Evolutionary conservation across 2,797 vertebrate genomes (phyloP).

Genomic region (Halcyon chelicuti): DNA sequence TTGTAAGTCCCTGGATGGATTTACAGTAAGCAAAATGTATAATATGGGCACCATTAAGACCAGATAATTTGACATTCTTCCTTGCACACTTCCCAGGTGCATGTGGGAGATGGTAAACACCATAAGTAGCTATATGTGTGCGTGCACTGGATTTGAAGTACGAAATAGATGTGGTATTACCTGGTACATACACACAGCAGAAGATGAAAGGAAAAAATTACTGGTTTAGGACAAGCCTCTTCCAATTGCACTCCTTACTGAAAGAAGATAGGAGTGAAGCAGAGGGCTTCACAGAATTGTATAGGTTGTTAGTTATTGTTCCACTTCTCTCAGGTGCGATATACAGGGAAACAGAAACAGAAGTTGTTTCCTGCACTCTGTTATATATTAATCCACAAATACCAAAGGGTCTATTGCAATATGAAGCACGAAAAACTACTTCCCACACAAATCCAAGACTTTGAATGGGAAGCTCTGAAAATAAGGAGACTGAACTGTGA

Average conservation of each 20-base stretch:
- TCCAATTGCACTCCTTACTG: not conserved
- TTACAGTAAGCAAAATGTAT: not conserved
- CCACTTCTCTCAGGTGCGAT: not conserved
- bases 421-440: not conserved
- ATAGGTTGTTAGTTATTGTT: not conserved
- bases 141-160: not conserved
- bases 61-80: not conserved
- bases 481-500: not conserved
- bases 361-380: not conserved
- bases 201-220: not conserved
- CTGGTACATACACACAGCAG: not conserved
- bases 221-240: not conserved
- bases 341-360: not conserved
- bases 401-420: not conserved
- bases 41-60: not conserved
- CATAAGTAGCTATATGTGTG: not conserved
- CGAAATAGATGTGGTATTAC: not conserved
- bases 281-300: not conserved
- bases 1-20: not conserved
- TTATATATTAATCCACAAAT: not conserved
- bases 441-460: not conserved
- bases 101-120: not conserved
- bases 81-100: rapidly evolving
- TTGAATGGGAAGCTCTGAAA: not conserved
- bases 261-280: not conserved